Evolutionary conservation across 2,888 invertebrate species (phyloP).

Genomic region (Rhagonycha fulva): DNA sequence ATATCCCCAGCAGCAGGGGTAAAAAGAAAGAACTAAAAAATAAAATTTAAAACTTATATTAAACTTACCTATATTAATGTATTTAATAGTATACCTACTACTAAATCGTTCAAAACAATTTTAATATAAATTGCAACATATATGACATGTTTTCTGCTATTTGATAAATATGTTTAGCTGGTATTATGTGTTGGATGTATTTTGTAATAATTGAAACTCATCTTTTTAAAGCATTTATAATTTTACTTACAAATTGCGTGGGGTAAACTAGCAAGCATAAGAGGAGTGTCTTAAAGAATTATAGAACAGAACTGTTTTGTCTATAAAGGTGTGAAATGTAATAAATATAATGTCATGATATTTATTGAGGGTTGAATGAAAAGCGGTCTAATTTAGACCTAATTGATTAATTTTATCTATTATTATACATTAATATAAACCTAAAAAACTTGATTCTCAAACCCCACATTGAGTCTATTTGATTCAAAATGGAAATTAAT

Average conservation of each 20-base stretch:
- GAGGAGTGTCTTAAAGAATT: constrained; percentile 25
- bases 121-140: not conserved
- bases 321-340: constrained; percentile 22
- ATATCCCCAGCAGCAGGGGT: too few relatives aligned
- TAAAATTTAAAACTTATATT: too few relatives aligned
- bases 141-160: constrained; percentile 19
- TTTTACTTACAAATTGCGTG: constrained; percentile 26
- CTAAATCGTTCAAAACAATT: not conserved
- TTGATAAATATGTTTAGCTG: constrained; percentile 8
- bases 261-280: constrained; percentile 23
- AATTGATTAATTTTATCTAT: not conserved
- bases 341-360: constrained; percentile 3
- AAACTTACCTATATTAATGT: not conserved
- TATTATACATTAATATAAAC: too few relatives aligned
- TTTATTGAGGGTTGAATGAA: not conserved
- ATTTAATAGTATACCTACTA: not conserved
- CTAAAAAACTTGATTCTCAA: too few relatives aligned
- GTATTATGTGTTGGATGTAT: constrained; percentile 25
- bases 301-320: constrained; percentile 22
- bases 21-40: too few relatives aligned
- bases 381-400: not conserved
- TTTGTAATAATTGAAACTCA: constrained; percentile 28
- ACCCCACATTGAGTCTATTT: too few relatives aligned
- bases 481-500: too few relatives aligned
- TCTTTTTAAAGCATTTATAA: constrained; percentile 21